Conservation (phyloP, 2,113 vertebrate genomes). For the Catagonus wagneri region DNA sequence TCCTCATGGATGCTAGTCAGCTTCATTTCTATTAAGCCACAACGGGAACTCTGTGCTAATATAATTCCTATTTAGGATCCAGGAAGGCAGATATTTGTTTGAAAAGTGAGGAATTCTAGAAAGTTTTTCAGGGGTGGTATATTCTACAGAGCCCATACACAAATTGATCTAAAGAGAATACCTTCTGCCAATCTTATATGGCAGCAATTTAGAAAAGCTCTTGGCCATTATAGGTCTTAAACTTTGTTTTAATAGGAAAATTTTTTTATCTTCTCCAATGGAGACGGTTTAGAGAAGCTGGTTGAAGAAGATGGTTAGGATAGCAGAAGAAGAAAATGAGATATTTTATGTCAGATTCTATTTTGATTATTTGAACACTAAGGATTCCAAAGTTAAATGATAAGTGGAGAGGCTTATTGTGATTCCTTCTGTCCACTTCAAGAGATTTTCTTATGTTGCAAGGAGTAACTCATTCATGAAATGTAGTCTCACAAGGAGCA, state of each 20-base stretch:
- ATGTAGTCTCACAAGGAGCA: background rate
- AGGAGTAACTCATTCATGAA: background rate
- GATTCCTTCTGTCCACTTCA: background rate
- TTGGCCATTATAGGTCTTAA: background rate
- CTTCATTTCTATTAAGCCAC: too few relatives aligned
- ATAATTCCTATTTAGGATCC: slow-evolving; percentile 34
- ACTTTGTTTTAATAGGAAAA: slow-evolving; percentile 20
- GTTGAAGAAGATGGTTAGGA: background rate
- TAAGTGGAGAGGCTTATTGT: background rate
- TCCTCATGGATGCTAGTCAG: too few relatives aligned
- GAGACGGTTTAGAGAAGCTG: background rate
- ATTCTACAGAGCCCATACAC: background rate
- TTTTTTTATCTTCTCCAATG: background rate
- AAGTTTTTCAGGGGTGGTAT: background rate
- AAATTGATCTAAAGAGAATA: slow-evolving; percentile 16
- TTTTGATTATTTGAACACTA: background rate
- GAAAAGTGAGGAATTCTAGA: slow-evolving; percentile 37
- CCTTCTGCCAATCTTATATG: background rate
- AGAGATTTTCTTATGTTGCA: background rate
- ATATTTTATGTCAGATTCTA: background rate
- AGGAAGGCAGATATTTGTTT: slow-evolving; percentile 26
- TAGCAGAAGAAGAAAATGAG: background rate
- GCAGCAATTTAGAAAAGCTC: slow-evolving; percentile 7
- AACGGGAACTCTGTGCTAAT: background rate
- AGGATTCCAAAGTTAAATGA: slow-evolving; percentile 13